Evolutionary conservation across 2,113 vertebrate species (phyloP).

Genomic region (Syngnathus typhle): DNA sequence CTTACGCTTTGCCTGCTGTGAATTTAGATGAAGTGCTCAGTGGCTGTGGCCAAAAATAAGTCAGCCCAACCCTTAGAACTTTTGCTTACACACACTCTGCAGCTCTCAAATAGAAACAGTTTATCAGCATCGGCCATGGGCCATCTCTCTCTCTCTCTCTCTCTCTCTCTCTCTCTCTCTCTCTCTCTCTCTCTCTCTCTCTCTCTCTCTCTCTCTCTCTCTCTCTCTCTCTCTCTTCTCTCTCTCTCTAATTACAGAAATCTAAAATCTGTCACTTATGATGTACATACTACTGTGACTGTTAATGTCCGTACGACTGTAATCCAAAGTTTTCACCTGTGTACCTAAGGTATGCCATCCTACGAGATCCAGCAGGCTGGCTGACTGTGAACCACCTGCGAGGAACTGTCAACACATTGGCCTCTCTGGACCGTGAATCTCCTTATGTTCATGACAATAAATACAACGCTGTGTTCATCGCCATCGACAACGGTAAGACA

Average conservation of each 20-base stretch:
- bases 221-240: constrained; percentile 19
- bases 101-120: constrained; percentile 32
- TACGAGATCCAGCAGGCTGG: constrained; percentile 90
- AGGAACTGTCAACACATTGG: constrained; percentile 84
- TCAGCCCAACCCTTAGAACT: constrained; percentile 37
- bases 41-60: constrained; percentile 28
- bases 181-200: constrained; percentile 14
- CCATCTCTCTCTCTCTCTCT: constrained; percentile 27
- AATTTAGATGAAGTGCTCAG: constrained; percentile 34
- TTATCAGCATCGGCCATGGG: constrained; percentile 46
- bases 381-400: constrained; percentile 86
- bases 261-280: too few relatives aligned
- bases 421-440: constrained; percentile 86
- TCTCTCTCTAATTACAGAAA: constrained; percentile 1
- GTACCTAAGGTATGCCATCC: constrained; percentile 78
- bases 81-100: constrained; percentile 31
- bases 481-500: constrained; percentile 90
- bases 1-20: constrained; percentile 2
- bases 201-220: constrained; percentile 17
- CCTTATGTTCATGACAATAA: constrained; percentile 80
- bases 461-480: constrained; percentile 88
- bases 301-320: not conserved
- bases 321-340: not conserved
- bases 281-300: too few relatives aligned
- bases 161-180: constrained; percentile 9